phyloP scores from a whole-genome alignment of 2,797 vertebrate genomes.

The Myotis planiceps region DNA sequence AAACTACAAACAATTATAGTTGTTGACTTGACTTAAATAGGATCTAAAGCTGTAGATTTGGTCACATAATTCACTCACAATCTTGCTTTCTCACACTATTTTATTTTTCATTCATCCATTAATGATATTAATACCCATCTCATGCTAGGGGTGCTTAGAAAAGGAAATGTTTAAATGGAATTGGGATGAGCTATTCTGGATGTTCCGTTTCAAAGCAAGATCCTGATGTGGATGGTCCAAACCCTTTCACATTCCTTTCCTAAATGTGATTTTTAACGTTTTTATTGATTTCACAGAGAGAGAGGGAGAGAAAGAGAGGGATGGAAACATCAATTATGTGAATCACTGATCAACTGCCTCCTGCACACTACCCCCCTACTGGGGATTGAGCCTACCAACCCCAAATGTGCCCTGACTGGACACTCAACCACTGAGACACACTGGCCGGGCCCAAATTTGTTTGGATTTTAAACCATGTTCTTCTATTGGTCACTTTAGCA shows the following conservation, averaged over 20 bases:
- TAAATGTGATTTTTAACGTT: too few species aligned
- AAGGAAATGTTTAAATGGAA: not conserved
- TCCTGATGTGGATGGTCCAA: not conserved
- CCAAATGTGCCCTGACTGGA: too few species aligned
- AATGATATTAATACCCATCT: not conserved
- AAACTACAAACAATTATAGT: not conserved
- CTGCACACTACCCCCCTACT: too few species aligned
- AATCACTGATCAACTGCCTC: too few species aligned
- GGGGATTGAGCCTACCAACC: too few species aligned
- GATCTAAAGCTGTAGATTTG: not conserved
- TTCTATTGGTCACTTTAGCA: not conserved
- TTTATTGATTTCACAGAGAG: too few species aligned
- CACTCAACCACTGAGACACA: too few species aligned
- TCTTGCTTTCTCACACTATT: not conserved
- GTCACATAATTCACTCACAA: not conserved
- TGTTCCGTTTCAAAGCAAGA: not conserved
- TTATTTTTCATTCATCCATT: not conserved
- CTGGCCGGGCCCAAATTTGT: not conserved
- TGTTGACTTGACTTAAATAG: not conserved
- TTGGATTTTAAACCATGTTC: not conserved
- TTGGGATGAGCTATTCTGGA: not conserved
- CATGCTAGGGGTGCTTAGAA: not conserved
- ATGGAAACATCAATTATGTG: too few species aligned
- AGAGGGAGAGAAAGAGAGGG: too few species aligned
- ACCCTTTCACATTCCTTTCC: not conserved